Percentiles rank a stretch among this genome's conserved stretches.
These are phyloP conservation scores for Erpobdella octoculata DNA, from an alignment of 2,888 invertebrate species.

Conservation along the genomic window DNA sequence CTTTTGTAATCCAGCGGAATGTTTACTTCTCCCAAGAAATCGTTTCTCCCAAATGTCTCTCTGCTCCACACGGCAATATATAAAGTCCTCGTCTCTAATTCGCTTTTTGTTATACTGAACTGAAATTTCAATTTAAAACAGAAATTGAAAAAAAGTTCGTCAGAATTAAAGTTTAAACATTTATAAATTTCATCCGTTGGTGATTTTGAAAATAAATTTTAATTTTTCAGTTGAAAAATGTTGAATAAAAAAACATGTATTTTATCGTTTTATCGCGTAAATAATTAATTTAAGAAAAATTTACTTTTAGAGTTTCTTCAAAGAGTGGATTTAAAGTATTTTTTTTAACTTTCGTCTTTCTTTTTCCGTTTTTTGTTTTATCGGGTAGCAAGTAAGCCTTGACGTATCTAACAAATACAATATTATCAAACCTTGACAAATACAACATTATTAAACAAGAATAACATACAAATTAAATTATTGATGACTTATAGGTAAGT, in stretches of 20 bases:
- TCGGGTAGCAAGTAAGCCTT: constrained; percentile 90
- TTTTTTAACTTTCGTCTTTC: constrained; percentile 88
- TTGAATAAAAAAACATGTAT: no score
- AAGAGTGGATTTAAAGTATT: constrained; percentile 86
- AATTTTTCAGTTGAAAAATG: no score
- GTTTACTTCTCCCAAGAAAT: constrained; percentile 89
- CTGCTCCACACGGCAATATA: constrained; percentile 97
- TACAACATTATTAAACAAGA: neutral
- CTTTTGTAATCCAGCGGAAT: constrained; percentile 84
- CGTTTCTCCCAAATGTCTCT: constrained; percentile 91
- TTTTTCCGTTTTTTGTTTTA: constrained; percentile 86
- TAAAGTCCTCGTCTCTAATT: constrained; percentile 77
- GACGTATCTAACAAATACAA: constrained; percentile 57
- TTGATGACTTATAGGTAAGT: no score
- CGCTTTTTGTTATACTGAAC: constrained; percentile 59
- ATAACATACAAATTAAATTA: neutral
- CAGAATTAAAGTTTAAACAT: no score
- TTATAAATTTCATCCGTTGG: no score
- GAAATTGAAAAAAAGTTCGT: no score
- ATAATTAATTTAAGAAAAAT: neutral
- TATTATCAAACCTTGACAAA: neutral
- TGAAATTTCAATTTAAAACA: no score
- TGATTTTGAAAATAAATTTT: no score
- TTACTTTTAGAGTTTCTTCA: constrained; percentile 67
- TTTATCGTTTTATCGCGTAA: no score